phyloP scores from a whole-genome alignment of 1,140 invertebrate genomes.

The Cryptotermes secundus region DNA sequence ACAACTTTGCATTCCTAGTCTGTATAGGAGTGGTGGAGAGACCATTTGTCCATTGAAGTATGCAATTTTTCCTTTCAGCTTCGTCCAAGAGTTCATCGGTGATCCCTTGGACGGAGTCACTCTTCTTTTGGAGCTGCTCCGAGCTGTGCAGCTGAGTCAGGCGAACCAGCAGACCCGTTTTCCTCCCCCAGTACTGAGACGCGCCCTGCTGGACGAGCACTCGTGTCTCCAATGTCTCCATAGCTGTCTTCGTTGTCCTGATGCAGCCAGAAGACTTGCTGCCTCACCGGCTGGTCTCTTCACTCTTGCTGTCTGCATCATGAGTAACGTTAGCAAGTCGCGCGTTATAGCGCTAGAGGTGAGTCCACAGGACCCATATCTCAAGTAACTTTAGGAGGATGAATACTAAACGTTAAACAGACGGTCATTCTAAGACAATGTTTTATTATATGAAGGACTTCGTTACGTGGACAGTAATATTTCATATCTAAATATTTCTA shows the following conservation, averaged over 20 bases:
- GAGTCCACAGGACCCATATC: conserved; percentile 37
- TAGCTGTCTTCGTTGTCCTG: conserved; percentile 71
- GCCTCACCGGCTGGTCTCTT: conserved; percentile 79
- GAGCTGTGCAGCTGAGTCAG: conserved; percentile 71
- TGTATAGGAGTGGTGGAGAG: too few species aligned
- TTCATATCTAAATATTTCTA: too few species aligned
- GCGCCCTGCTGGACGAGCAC: conserved; percentile 81
- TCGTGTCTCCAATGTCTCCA: conserved; percentile 86
- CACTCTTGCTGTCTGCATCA: conserved; percentile 81
- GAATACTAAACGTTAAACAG: too few species aligned
- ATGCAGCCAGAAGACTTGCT: conserved; percentile 70
- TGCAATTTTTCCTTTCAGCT: conserved; percentile 54
- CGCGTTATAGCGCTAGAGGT: conserved; percentile 83
- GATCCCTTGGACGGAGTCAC: conserved; percentile 80
- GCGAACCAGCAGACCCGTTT: conserved; percentile 49
- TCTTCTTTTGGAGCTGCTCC: conserved; percentile 53
- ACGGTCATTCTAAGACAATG: too few species aligned
- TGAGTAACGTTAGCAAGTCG: conserved; percentile 81
- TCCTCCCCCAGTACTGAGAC: conserved; percentile 59
- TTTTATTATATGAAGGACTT: too few species aligned
- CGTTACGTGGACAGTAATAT: too few species aligned
- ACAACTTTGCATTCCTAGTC: too few species aligned
- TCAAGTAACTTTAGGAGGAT: too few species aligned
- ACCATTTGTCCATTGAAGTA: background rate
- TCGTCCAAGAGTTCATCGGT: conserved; percentile 85